A percentile compares a stretch with the other conserved stretches of the same genome.
phyloP scores from a whole-genome alignment of 2,888 invertebrate genomes.

The Gerris lacustris region DNA sequence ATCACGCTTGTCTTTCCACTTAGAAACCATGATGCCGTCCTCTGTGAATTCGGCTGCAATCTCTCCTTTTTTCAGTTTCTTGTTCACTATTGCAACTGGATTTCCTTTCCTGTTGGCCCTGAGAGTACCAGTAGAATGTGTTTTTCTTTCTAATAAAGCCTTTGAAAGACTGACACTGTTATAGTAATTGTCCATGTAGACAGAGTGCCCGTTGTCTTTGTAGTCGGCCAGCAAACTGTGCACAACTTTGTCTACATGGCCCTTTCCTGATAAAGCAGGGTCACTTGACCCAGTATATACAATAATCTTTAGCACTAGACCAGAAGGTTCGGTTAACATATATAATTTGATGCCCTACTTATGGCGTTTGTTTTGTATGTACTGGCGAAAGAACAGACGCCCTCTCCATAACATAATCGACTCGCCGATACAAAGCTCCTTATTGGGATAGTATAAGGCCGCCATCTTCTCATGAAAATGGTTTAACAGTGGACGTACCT shows the following conservation, averaged over 20 bases:
- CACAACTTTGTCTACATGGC: constrained; percentile 31
- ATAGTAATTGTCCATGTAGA: constrained; percentile 35
- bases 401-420: too few relatives aligned
- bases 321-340: constrained; percentile 31
- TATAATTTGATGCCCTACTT: constrained; percentile 34
- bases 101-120: constrained; percentile 28
- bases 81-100: constrained; percentile 28
- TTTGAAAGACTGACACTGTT: constrained; percentile 32
- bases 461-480: too few relatives aligned
- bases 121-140: constrained; percentile 35
- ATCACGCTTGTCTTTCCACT: constrained; percentile 12
- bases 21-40: constrained; percentile 14
- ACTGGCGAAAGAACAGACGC: too few relatives aligned
- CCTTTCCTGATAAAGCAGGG: constrained; percentile 23
- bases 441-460: too few relatives aligned
- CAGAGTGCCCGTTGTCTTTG: constrained; percentile 31
- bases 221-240: constrained; percentile 32
- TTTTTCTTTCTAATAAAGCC: constrained; percentile 28
- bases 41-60: constrained; percentile 14
- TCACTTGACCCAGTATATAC: constrained; percentile 11
- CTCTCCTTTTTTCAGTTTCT: constrained; percentile 25
- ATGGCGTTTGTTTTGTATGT: constrained; percentile 26
- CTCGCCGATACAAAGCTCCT: too few relatives aligned
- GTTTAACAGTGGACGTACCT: too few relatives aligned
- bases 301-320: constrained; percentile 23